A percentile compares a stretch with the other conserved stretches of the same genome.
Evolutionary conservation across 2,797 vertebrate genomes (phyloP).

Genomic region (Sebastes goodei): DNA sequence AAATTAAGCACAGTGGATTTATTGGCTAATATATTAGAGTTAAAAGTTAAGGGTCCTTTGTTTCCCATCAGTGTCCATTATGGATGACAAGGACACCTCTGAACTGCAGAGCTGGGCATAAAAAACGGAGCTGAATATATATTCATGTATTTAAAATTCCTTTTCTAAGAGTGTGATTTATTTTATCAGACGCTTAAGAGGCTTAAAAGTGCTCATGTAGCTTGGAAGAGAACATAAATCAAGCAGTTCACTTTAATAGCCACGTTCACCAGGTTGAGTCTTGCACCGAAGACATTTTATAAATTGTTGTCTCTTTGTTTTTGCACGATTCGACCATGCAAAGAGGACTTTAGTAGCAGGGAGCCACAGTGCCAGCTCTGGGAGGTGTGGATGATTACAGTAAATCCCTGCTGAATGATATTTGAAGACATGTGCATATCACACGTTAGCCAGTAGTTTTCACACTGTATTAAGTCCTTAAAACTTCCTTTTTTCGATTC

Average conservation of each 20-base stretch:
- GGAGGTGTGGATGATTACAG: constrained; percentile 20
- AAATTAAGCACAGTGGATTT: constrained; percentile 49
- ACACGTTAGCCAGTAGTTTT: constrained; percentile 39
- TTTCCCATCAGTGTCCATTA: constrained; percentile 57
- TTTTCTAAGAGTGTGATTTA: constrained; percentile 44
- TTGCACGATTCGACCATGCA: not conserved
- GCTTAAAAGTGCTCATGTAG: constrained; percentile 18
- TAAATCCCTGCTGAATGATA: constrained; percentile 37
- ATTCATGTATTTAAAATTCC: constrained; percentile 38
- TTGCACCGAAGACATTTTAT: not conserved
- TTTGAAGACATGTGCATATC: constrained; percentile 40
- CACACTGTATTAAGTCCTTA: constrained; percentile 24
- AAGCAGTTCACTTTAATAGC: constrained; percentile 25
- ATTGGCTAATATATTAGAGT: constrained; percentile 42
- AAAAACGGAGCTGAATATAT: constrained; percentile 37
- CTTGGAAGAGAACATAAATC: constrained; percentile 33
- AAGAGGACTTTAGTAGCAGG: not conserved
- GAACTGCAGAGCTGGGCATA: constrained; percentile 29
- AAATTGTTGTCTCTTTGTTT: constrained; percentile 16
- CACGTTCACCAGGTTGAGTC: not conserved
- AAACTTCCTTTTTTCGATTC: constrained; percentile 14
- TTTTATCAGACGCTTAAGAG: constrained; percentile 29
- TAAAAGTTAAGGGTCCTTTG: constrained; percentile 45
- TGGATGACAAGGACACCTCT: constrained; percentile 43
- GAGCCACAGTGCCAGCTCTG: not conserved